Percentiles rank a stretch among this genome's conserved stretches.
These are phyloP conservation scores for Pseudomyrmex cubaensis DNA, from an alignment of 1,140 invertebrate genomes.

Conservation along the genomic window DNA sequence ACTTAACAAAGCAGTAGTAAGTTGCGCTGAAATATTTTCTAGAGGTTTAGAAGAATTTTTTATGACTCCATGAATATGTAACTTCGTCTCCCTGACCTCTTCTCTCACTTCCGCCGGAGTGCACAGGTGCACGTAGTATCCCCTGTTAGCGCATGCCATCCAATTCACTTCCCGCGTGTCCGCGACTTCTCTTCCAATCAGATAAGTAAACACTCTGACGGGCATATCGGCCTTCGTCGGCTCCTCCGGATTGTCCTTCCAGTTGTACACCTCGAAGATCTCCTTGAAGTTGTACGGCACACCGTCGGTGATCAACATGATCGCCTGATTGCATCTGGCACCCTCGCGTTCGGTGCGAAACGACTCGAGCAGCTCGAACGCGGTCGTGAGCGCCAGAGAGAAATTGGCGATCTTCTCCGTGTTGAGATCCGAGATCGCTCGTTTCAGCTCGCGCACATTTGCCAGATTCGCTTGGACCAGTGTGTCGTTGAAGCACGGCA, in stretches of 20 bases:
- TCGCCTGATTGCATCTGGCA: slow-evolving; percentile 95
- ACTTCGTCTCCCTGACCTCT: slow-evolving; percentile 84
- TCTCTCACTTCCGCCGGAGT: slow-evolving; percentile 97
- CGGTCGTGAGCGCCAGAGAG: slow-evolving; percentile 93
- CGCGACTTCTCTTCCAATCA: slow-evolving; percentile 96
- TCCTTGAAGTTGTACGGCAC: slow-evolving; percentile 97
- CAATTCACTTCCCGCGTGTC: slow-evolving; percentile 94
- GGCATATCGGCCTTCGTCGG: slow-evolving; percentile 92
- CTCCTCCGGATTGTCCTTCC: slow-evolving; percentile 88
- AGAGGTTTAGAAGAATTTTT: no score
- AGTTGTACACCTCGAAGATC: slow-evolving; percentile 96
- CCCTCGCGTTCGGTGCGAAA: slow-evolving; percentile 87
- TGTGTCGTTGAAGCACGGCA: slow-evolving; percentile 94
- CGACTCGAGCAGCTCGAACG: slow-evolving; percentile 93
- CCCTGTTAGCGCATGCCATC: slow-evolving; percentile 98
- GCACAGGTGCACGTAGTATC: slow-evolving; percentile 97
- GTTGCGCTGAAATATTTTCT: no score
- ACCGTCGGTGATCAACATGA: slow-evolving; percentile 99
- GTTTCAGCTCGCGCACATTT: slow-evolving; percentile 94
- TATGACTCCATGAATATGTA: background rate
- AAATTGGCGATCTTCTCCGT: slow-evolving; percentile 98
- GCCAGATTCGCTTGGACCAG: slow-evolving; percentile 96
- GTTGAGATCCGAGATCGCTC: slow-evolving; percentile 90
- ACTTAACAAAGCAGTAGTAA: no score
- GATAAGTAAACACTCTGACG: slow-evolving; percentile 98